These are phyloP conservation scores for Eristalis intricaria DNA, from an alignment of 2,888 invertebrate genomes.

Conservation along the genomic window DNA sequence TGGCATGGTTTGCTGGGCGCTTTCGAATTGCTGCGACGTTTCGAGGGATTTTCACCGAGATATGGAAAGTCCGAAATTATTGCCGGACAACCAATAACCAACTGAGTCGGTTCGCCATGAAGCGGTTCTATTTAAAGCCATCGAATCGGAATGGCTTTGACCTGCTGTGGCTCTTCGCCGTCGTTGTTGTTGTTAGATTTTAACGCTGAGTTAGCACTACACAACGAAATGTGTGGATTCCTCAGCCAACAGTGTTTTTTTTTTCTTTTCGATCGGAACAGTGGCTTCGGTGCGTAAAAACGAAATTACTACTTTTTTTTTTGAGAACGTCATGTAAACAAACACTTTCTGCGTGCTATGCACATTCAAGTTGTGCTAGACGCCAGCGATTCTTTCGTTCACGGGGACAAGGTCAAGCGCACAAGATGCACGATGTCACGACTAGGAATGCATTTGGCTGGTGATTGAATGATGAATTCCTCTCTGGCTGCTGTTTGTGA, in stretches of 20 bases:
- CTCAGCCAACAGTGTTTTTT: conserved; percentile 6
- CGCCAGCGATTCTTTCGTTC: too few relatives aligned
- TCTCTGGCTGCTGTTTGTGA: neutral
- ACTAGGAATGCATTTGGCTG: neutral
- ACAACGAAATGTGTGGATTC: conserved; percentile 9
- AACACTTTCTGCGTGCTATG: neutral
- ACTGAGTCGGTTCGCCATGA: conserved; percentile 37
- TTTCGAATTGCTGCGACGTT: conserved; percentile 3
- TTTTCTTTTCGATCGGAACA: neutral
- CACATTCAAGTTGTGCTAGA: neutral
- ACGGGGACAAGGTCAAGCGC: neutral
- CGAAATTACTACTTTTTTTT: neutral
- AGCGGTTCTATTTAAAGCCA: conserved; percentile 51
- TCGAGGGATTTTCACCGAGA: conserved; percentile 1
- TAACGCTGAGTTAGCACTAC: conserved; percentile 42
- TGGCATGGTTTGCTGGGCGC: conserved; percentile 27
- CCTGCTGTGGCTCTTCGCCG: conserved; percentile 17
- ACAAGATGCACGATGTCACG: neutral
- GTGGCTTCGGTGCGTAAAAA: neutral
- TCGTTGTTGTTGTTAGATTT: conserved; percentile 21
- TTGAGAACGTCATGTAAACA: neutral
- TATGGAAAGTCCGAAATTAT: conserved; percentile 6
- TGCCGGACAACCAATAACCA: conserved; percentile 36
- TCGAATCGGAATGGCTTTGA: conserved; percentile 46
- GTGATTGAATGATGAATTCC: neutral